phyloP scores from a whole-genome alignment of 2,888 invertebrate genomes.

The Ypsolopha sequella region DNA sequence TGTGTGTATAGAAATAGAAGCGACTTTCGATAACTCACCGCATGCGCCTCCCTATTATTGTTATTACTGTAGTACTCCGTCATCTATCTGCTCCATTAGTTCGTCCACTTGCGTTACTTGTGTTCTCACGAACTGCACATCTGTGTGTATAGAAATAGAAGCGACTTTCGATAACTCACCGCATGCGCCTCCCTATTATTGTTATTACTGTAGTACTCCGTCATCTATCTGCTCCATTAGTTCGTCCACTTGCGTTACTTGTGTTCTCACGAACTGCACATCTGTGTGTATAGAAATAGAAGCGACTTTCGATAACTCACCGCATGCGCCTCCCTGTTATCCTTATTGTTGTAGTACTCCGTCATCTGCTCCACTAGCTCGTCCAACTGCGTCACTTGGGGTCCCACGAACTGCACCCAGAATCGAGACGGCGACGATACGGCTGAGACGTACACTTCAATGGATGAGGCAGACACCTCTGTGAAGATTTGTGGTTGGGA shows the following conservation, averaged over 20 bases:
- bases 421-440: slow-evolving; percentile 84
- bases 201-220: slow-evolving; percentile 78
- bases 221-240: slow-evolving; percentile 86
- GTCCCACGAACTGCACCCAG: slow-evolving; percentile 89
- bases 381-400: slow-evolving; percentile 81
- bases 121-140: slow-evolving; percentile 65
- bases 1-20: no score
- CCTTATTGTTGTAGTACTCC: slow-evolving; percentile 77
- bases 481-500: neutral
- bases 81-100: slow-evolving; percentile 85
- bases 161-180: slow-evolving; percentile 21
- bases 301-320: slow-evolving; percentile 20
- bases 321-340: slow-evolving; percentile 73
- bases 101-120: slow-evolving; percentile 82
- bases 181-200: slow-evolving; percentile 75
- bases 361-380: slow-evolving; percentile 87
- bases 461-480: slow-evolving; percentile 67
- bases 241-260: slow-evolving; percentile 81
- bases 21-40: slow-evolving; percentile 37
- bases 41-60: slow-evolving; percentile 74
- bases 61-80: slow-evolving; percentile 80
- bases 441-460: slow-evolving; percentile 90
- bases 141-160: no score
- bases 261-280: slow-evolving; percentile 68
- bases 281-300: no score